phyloP scores from a whole-genome alignment of 2,888 invertebrate species.

The Hemaris fuciformis region DNA sequence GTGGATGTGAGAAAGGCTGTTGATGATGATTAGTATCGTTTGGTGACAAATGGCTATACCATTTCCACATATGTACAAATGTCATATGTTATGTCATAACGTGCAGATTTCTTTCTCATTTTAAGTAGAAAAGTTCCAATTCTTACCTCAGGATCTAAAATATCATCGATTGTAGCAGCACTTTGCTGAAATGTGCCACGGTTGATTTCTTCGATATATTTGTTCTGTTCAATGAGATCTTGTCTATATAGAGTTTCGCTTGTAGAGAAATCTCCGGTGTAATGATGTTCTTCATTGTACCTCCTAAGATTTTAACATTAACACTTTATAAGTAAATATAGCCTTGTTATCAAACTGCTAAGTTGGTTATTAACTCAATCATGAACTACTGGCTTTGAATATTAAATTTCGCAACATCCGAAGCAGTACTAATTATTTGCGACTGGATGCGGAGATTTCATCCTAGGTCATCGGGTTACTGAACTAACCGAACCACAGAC shows the following conservation, averaged over 20 bases:
- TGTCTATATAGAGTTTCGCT: slow-evolving; percentile 56
- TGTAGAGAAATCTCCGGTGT: slow-evolving; percentile 48
- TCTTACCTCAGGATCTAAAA: slow-evolving; percentile 59
- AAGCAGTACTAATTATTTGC: too few species aligned
- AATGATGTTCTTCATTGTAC: slow-evolving; percentile 54
- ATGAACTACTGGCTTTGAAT: background rate
- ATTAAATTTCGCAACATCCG: too few species aligned
- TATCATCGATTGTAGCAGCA: slow-evolving; percentile 57
- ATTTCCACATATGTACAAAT: too few species aligned
- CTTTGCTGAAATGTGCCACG: slow-evolving; percentile 60
- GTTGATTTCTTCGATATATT: slow-evolving; percentile 58
- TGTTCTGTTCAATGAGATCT: slow-evolving; percentile 50
- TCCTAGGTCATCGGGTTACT: too few species aligned
- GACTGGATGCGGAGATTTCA: too few species aligned
- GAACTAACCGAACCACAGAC: too few species aligned
- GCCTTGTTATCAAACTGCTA: background rate
- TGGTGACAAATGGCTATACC: too few species aligned
- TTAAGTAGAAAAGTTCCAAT: background rate
- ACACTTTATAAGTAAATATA: background rate
- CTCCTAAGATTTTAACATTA: slow-evolving; percentile 36
- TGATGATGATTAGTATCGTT: too few species aligned
- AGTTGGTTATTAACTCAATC: too few species aligned
- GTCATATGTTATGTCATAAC: too few species aligned
- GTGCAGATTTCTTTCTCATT: too few species aligned
- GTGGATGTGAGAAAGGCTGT: too few species aligned